Evolutionary conservation across 1,140 invertebrate genomes (phyloP), one percentile per base, ranked within the genome.

Genomic region (Drosophila lacteicornis): DNA sequence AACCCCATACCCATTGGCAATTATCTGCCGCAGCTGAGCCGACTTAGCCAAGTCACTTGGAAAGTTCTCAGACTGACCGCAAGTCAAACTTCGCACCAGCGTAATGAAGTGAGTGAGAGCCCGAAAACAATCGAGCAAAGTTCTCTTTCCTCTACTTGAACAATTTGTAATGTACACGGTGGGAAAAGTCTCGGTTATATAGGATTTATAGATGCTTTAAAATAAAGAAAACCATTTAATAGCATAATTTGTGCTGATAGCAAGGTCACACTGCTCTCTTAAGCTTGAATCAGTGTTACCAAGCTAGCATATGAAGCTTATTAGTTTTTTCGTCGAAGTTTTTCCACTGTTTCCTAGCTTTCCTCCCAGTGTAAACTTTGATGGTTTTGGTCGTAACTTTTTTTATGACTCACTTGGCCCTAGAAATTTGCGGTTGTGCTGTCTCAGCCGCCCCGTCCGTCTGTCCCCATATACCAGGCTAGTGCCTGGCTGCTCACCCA

Each of bases 11-110:
- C 49, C 60, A 38, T 19, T n/a, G 45, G 49, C 79, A 63, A 84
- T 83, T 77, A 75, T 59, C 50, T 40, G 25, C 25, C 47, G 33
- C 69, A 62, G 70, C 81, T 90, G 80, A 90, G 87, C 82, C 87
- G 86, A 76, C 86, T 90, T 90, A 91, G 86, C 51, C 76, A 60
- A 90, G 36, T 91, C 87, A 80, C 70, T 91, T 78, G 86, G 87
- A 90, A 90, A 77, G 61, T 76, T 63, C 50, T 40, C 55, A 58
- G 27, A 70, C 66, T 88, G 83, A 88, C 80, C 82, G 51, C 62
- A 69, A 79, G 43, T 59, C 45, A 33, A 38, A 59, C 45, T 70
- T 71, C 4, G 40, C 66, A 56, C 53, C 67, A 36, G 13, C 49
- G 45, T 86, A 86, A 86, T 86, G 79, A 84, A 88, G 78, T 88